Evolutionary conservation across 1,140 invertebrate species (phyloP), one percentile per base, ranked within the genome.

Genomic region (Patella vulgata): DNA sequence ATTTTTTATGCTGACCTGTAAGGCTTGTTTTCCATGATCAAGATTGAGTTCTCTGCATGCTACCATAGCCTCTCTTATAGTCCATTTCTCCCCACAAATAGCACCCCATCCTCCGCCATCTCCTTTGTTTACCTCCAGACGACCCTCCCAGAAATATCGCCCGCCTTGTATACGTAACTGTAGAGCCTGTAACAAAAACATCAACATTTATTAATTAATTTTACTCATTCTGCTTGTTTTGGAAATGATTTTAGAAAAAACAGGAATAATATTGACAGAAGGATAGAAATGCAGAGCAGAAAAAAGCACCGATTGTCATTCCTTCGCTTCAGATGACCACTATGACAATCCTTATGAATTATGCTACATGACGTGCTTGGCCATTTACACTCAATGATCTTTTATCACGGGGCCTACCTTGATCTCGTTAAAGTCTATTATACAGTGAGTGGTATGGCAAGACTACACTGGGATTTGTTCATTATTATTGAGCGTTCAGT

Each of bases 51-150:
- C 70, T 25, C 71, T 56, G 44, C 80, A 82, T 0, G 64, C 72
- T 4, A 80, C 80, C 54, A 71, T 74, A 8, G 71, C 67, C 51
- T 81, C 77, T 9, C 62, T 57, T 17, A 80, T 48, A 30, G 64
- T 73, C 80, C 80, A 82, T 23, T 70, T 25, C 39, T 78, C 71
- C 21, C 73, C 70, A 59, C 80, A 82, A 11, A 82, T 68, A 11
- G 69, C 65, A 2, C 73, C 70, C 75, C 78, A 82, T n/a, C 25
- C 33, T 6, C 27, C 53, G 14, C 39, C 65, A 14, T 36, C 53
- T 12, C 4, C 3, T 23, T 12, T 27, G 2, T 9, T 51, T 8
- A 81, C 65, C 61, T 77, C 72, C n/a, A 81, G 54, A 27, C 71
- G 65, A 28, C 79, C 79, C 47, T 77, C 74, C 12, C 58, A 63